Percentiles rank a stretch among this genome's conserved stretches.
phyloP scores from a whole-genome alignment of 2,797 vertebrate genomes.

The Emys orbicularis region DNA sequence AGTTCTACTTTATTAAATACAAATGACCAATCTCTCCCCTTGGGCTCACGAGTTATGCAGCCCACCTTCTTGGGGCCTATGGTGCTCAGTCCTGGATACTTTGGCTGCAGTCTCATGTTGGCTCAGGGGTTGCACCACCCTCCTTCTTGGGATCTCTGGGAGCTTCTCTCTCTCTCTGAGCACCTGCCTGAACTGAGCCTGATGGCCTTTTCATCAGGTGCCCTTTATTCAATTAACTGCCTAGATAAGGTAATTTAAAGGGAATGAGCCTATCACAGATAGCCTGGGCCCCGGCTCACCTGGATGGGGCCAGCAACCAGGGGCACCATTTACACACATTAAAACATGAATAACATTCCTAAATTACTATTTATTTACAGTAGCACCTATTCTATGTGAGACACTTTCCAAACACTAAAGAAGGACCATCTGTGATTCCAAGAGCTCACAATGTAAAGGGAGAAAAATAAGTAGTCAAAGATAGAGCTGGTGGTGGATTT shows the following conservation, averaged over 20 bases:
- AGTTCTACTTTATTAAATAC: not conserved
- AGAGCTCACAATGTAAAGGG: not conserved
- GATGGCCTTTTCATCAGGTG: not conserved
- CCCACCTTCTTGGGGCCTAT: not conserved
- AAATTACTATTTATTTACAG: not conserved
- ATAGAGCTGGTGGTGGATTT: not conserved
- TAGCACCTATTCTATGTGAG: not conserved
- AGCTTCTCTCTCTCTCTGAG: not conserved
- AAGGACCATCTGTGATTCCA: not conserved
- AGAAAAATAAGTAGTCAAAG: not conserved
- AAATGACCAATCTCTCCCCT: not conserved
- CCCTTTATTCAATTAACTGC: not conserved
- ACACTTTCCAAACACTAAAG: not conserved
- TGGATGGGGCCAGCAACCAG: not conserved
- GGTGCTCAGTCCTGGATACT: not conserved
- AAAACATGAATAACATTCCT: not conserved
- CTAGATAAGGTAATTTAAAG: not conserved
- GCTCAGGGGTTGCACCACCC: not conserved
- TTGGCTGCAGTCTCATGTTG: not conserved
- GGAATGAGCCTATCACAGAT: not conserved
- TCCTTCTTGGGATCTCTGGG: not conserved
- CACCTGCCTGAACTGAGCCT: not conserved
- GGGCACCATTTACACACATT: not conserved
- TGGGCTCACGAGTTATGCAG: not conserved
- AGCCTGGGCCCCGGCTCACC: not conserved